Conservation (phyloP, 2,888 invertebrate genomes). For the Callinectes sapidus region DNA sequence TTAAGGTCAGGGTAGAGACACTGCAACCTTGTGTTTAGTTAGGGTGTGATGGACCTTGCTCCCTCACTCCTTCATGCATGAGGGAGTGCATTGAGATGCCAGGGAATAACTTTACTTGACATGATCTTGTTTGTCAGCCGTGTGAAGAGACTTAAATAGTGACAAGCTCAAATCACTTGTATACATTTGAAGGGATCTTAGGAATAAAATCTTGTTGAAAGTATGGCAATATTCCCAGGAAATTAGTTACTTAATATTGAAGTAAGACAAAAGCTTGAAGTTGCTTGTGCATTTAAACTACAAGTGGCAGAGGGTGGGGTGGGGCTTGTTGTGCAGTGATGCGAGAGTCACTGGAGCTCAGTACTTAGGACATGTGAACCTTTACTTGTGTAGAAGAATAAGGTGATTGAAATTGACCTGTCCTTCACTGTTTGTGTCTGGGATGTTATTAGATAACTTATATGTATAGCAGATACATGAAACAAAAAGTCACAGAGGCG, state of each 20-base stretch:
- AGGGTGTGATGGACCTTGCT: neutral
- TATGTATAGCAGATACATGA: neutral
- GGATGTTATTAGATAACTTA: neutral
- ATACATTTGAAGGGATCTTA: neutral
- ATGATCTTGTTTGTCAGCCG: neutral
- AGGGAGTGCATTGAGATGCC: neutral
- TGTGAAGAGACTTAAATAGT: neutral
- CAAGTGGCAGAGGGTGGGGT: too few relatives aligned
- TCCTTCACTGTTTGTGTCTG: constrained; percentile 10
- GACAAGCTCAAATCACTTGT: neutral
- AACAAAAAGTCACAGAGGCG: neutral
- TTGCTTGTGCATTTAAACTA: neutral
- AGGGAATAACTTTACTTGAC: too few relatives aligned
- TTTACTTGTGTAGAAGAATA: neutral
- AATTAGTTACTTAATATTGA: neutral
- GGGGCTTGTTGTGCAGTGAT: neutral
- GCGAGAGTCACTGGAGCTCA: neutral
- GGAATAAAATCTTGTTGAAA: neutral
- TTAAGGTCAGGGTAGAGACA: neutral
- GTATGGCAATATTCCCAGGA: neutral
- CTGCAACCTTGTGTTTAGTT: neutral
- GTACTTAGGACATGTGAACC: neutral
- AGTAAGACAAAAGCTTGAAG: neutral
- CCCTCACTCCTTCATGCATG: neutral
- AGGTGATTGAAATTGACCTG: neutral